Evolutionary conservation across 2,113 vertebrate species (phyloP).

Genomic region (Chionis minor): DNA sequence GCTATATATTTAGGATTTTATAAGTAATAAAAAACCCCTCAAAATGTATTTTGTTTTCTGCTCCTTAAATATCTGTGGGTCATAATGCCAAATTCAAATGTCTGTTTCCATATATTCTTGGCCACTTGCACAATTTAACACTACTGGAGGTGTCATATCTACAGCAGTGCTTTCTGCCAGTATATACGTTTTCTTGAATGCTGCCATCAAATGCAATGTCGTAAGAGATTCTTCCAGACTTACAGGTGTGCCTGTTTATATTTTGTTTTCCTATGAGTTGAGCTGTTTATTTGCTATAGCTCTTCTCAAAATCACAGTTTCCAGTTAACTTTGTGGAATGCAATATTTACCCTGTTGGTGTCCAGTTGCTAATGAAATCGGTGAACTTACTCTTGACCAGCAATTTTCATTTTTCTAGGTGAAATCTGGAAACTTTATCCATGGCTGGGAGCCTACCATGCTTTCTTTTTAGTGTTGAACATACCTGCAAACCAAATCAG

Average conservation of each 20-base stretch:
- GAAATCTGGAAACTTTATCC: background rate
- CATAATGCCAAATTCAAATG: background rate
- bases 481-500: background rate
- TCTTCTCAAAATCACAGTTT: background rate
- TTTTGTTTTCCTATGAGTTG: background rate
- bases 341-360: background rate
- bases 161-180: background rate
- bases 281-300: background rate
- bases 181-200: background rate
- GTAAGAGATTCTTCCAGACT: background rate
- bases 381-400: background rate
- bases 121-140: background rate
- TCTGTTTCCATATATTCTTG: background rate
- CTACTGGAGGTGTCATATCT: fast-evolving
- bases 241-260: background rate
- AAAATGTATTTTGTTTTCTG: background rate
- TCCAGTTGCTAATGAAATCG: background rate
- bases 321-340: background rate
- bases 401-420: background rate
- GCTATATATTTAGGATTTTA: background rate
- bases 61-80: background rate
- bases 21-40: background rate
- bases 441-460: background rate
- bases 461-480: background rate
- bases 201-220: background rate